A percentile compares a stretch with the other conserved stretches of the same genome.
These are phyloP conservation scores for Mya arenaria DNA, from an alignment of 1,140 invertebrate species.

Conservation along the genomic window DNA sequence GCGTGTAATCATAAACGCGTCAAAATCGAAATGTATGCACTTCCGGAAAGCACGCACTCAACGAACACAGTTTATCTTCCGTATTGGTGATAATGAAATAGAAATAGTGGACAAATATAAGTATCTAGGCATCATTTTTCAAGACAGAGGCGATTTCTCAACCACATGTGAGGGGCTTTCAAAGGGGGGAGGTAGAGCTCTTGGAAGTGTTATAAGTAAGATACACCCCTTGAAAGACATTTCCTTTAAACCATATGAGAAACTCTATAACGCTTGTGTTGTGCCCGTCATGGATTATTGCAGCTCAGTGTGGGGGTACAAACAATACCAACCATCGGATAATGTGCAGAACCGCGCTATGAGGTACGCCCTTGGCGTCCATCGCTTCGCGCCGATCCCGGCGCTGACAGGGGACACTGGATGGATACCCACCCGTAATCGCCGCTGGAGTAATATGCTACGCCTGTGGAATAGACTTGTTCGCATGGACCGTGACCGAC, in stretches of 20 bases:
- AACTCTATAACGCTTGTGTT: slow-evolving; percentile 51
- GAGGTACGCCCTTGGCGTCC: slow-evolving; percentile 52
- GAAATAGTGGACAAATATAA: slow-evolving; percentile 23
- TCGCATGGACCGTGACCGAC: not conserved
- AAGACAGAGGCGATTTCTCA: not conserved
- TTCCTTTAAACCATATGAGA: slow-evolving; percentile 42
- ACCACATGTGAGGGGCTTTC: slow-evolving; percentile 13
- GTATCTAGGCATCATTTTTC: slow-evolving; percentile 37
- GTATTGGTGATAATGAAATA: slow-evolving; percentile 4
- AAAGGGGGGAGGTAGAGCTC: slow-evolving; percentile 38
- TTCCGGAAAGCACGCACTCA: not conserved
- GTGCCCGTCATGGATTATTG: slow-evolving; percentile 54
- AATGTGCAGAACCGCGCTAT: slow-evolving; percentile 50
- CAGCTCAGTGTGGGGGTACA: slow-evolving; percentile 48
- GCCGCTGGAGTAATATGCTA: slow-evolving; percentile 2
- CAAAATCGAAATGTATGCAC: slow-evolving; percentile 42
- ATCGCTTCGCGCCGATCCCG: slow-evolving; percentile 34
- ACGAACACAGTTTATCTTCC: not conserved
- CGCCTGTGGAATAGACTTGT: slow-evolving; percentile 36
- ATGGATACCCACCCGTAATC: not conserved
- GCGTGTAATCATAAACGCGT: slow-evolving; percentile 24
- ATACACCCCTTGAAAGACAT: slow-evolving; percentile 27
- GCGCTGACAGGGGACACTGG: slow-evolving; percentile 14
- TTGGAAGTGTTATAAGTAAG: slow-evolving; percentile 32
- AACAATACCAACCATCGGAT: slow-evolving; percentile 25